Percentiles rank a stretch among this genome's conserved stretches.
phyloP scores from a whole-genome alignment of 2,888 invertebrate species.

The Sthenelais limicola region DNA sequence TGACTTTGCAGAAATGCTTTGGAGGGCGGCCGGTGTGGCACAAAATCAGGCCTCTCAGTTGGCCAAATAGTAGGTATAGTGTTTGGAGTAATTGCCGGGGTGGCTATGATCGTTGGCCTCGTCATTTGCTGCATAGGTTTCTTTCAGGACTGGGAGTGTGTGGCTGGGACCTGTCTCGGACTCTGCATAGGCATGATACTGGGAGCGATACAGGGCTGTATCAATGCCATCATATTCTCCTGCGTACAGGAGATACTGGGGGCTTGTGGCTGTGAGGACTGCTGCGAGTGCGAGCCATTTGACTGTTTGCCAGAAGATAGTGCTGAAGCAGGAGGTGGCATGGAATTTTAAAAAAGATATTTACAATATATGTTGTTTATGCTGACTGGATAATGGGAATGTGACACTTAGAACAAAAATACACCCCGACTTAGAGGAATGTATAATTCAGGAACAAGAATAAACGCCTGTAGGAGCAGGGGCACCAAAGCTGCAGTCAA shows the following conservation, averaged over 20 bases:
- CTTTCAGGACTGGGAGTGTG: slow-evolving; percentile 43
- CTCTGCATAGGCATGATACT: slow-evolving; percentile 40
- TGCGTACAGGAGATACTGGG: slow-evolving; percentile 14
- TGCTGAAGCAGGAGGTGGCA: slow-evolving; percentile 7
- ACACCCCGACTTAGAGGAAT: too few species aligned
- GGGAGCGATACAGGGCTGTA: slow-evolving; percentile 34
- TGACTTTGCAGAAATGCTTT: slow-evolving; percentile 26
- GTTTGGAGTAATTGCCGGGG: slow-evolving; percentile 26
- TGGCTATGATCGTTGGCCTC: slow-evolving; percentile 2
- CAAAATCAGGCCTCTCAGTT: slow-evolving; percentile 15
- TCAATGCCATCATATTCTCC: slow-evolving; percentile 43
- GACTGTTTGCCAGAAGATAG: slow-evolving; percentile 32
- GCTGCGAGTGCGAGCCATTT: slow-evolving; percentile 40
- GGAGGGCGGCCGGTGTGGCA: slow-evolving; percentile 20
- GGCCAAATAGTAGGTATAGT: slow-evolving; percentile 43
- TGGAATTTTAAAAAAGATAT: slow-evolving; percentile 8
- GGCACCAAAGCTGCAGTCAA: too few species aligned
- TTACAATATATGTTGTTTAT: too few species aligned
- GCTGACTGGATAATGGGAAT: too few species aligned
- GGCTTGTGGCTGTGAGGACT: slow-evolving; percentile 44
- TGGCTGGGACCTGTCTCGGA: slow-evolving; percentile 45
- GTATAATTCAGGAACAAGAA: too few species aligned
- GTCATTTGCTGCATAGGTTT: slow-evolving; percentile 42
- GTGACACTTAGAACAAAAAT: too few species aligned
- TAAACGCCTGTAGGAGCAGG: too few species aligned